Evolutionary conservation across 2,113 vertebrate species (phyloP).

Genomic region (Oenanthe oenanthe): DNA sequence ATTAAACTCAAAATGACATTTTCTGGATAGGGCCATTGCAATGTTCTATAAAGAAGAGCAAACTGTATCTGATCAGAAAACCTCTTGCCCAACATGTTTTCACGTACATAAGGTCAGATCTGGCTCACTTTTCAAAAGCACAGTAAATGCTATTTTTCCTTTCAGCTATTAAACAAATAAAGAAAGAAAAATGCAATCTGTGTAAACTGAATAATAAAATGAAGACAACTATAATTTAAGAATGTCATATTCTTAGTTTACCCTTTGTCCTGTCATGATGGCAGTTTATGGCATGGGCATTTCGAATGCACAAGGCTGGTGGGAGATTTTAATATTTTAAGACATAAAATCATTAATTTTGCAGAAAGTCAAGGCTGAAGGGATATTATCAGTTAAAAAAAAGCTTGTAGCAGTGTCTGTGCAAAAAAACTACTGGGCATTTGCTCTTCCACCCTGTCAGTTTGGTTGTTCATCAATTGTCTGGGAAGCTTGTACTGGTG

Average conservation of each 20-base stretch:
- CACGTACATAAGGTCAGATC: neutral
- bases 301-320: conserved; percentile 47
- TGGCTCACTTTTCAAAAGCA: neutral
- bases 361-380: conserved; percentile 65
- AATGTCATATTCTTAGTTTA: neutral
- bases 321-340: conserved; percentile 73
- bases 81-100: neutral
- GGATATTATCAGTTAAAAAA: conserved; percentile 69
- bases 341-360: conserved; percentile 77
- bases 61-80: neutral
- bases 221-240: neutral
- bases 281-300: conserved; percentile 19
- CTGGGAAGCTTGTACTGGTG: conserved; percentile 24
- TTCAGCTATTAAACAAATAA: neutral
- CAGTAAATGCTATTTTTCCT: neutral
- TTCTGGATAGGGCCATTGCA: neutral
- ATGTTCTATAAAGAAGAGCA: neutral
- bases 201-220: neutral
- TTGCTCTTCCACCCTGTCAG: conserved; percentile 69
- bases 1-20: conserved; percentile 27
- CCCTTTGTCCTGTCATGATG: conserved; percentile 25
- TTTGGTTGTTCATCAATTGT: conserved; percentile 64
- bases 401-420: conserved; percentile 45
- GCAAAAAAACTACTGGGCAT: conserved; percentile 57
- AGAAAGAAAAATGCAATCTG: neutral